phyloP scores from a whole-genome alignment of 1,140 invertebrate genomes.

The Monochamus saltuarius region DNA sequence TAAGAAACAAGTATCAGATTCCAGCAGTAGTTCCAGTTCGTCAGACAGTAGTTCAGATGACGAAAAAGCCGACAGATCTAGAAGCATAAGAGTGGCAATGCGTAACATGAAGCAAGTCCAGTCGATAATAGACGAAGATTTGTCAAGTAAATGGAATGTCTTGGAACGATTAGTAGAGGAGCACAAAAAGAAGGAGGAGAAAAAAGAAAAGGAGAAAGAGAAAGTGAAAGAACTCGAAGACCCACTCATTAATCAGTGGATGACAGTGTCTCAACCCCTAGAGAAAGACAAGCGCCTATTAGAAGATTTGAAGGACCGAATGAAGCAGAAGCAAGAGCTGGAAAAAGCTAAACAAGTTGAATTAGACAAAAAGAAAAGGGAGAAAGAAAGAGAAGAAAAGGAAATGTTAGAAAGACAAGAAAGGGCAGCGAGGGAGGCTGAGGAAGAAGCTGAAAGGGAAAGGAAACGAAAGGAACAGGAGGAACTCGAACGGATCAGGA shows the following conservation, averaged over 20 bases:
- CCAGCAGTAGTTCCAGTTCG: constrained; percentile 54
- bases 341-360: constrained; percentile 57
- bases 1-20: constrained; percentile 45
- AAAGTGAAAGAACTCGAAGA: constrained; percentile 46
- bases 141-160: constrained; percentile 45
- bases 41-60: constrained; percentile 56
- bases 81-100: constrained; percentile 69
- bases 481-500: constrained; percentile 41
- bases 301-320: constrained; percentile 59
- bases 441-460: constrained; percentile 3
- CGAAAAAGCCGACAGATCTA: constrained; percentile 57
- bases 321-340: constrained; percentile 51
- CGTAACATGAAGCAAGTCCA: constrained; percentile 60
- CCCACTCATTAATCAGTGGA: constrained; percentile 61
- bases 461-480: constrained; percentile 5
- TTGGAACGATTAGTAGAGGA: constrained; percentile 53
- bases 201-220: constrained; percentile 28
- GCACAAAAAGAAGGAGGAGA: constrained; percentile 49
- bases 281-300: constrained; percentile 61
- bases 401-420: constrained; percentile 8
- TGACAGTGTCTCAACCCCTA: constrained; percentile 58
- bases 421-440: constrained; percentile 37
- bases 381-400: constrained; percentile 12
- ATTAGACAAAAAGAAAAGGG: constrained; percentile 34
- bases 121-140: constrained; percentile 55